A percentile compares a stretch with the other conserved stretches of the same genome.
Evolutionary conservation across 2,888 invertebrate species (phyloP).

Genomic region (Rosalia funebris): DNA sequence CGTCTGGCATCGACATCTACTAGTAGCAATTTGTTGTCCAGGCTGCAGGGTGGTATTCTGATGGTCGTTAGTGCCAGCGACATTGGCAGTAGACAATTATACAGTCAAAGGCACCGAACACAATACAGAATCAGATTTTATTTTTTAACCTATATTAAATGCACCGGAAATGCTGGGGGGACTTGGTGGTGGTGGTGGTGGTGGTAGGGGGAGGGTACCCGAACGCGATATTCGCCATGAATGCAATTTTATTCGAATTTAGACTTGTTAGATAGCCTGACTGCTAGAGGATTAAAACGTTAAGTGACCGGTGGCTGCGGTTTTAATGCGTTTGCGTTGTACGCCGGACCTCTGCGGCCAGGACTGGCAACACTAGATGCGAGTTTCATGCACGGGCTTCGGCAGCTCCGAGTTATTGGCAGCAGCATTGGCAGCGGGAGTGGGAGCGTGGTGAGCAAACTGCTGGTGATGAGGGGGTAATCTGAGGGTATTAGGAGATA

Average conservation of each 20-base stretch:
- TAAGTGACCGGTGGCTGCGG: neutral
- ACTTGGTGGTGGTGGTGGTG: too few species aligned
- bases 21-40: conserved; percentile 40
- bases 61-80: conserved; percentile 14
- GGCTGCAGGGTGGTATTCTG: conserved; percentile 37
- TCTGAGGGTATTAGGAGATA: conserved; percentile 64
- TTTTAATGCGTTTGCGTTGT: conserved; percentile 51
- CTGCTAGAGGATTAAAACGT: too few species aligned
- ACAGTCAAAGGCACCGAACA: conserved; percentile 26
- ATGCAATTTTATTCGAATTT: too few species aligned
- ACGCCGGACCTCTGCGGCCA: conserved; percentile 58
- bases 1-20: conserved; percentile 44
- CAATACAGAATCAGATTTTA: conserved; percentile 17
- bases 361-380: conserved; percentile 69
- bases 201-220: too few species aligned
- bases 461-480: conserved; percentile 68
- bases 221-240: too few species aligned
- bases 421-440: conserved; percentile 68
- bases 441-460: conserved; percentile 68
- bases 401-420: conserved; percentile 69
- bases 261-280: too few species aligned
- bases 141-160: neutral
- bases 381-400: conserved; percentile 77
- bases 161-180: neutral
- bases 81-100: conserved; percentile 29